A percentile compares a stretch with the other conserved stretches of the same genome.
Conservation (phyloP, 2,797 vertebrate species). For the Cuculus canorus region DNA sequence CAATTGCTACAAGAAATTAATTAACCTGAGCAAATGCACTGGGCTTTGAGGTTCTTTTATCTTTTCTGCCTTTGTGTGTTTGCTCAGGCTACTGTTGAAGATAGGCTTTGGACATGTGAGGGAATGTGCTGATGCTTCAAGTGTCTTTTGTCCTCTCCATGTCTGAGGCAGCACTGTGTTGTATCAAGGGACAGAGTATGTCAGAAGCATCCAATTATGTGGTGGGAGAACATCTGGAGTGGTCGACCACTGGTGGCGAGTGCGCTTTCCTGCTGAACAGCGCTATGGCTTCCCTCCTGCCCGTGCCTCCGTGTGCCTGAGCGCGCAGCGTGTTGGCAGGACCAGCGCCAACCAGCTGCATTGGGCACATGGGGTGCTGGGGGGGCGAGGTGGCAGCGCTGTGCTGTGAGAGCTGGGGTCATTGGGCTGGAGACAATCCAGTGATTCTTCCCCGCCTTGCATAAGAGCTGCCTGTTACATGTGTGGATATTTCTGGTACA, state of each 20-base stretch:
- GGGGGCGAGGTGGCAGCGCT: rapidly evolving
- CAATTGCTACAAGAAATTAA: not conserved
- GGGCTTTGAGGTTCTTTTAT: not conserved
- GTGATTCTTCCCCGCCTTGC: not conserved
- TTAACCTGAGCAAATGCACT: not conserved
- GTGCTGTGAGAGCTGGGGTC: not conserved
- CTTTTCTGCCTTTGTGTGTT: not conserved
- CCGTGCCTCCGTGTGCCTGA: rapidly evolving
- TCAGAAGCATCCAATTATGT: rapidly evolving
- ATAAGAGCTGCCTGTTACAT: rapidly evolving
- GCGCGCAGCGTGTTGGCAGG: rapidly evolving
- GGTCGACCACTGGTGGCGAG: rapidly evolving
- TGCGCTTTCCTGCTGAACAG: not conserved
- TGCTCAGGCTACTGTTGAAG: not conserved
- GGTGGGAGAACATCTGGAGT: not conserved
- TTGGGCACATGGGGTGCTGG: rapidly evolving
- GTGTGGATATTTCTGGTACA: rapidly evolving
- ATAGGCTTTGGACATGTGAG: rapidly evolving
- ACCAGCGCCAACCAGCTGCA: not conserved
- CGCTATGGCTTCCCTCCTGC: not conserved
- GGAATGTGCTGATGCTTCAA: not conserved
- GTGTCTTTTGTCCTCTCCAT: rapidly evolving
- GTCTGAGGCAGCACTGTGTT: not conserved
- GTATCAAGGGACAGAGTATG: rapidly evolving
- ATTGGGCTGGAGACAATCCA: not conserved